Evolutionary conservation across 2,888 invertebrate species (phyloP), one percentile per base, ranked within the genome.

Genomic region (Xylota segnis): DNA sequence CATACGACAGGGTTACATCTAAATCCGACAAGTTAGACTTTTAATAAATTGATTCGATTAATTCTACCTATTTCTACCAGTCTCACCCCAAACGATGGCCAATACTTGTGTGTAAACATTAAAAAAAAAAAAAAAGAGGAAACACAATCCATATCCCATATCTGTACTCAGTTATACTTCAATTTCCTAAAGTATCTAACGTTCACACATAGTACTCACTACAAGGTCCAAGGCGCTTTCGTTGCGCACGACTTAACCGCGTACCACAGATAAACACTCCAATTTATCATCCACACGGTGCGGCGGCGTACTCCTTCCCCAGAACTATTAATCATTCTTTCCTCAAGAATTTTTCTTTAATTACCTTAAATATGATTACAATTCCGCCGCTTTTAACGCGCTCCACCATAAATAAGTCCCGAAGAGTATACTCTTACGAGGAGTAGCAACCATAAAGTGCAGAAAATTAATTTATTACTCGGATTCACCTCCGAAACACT

Each of bases 361-460:
- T 72, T 61, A 40, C 37, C 70, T 45, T 32, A 58, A 70, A 58
- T 52, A 71, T 47, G 58, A 58, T 56, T 71, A 47, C 58, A 40
- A 29, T 54, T 43, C 54, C 12, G 12, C 37, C 52, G 29, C 54
- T 59, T 43, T 27, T 59, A 59, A 54, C 76, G 58, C 76, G 58
- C 76, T 66, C 16, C 0, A 18, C 18, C 63, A 74, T 66, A 66
- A 58, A 54, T 58, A n/a, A n/a, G 23, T 75, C 23, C 47, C 34
- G 12, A 58, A 10, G 47, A 56, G 29, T 58, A 65, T 56, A 50
- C n/a, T n/a, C n/a, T n/a, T n/a, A n/a, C n/a, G n/a, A n/a, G n/a
- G n/a, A 50, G 72, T 65, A 65, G 71, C 68, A 58, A 47, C 34
- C 63, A 65, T 47, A 56, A 75, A 23, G 16, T 34, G 65, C 74